Evolutionary conservation across 2,797 vertebrate genomes (phyloP), one percentile per base, ranked within the genome.

Genomic region (Notamacropus eugenii): DNA sequence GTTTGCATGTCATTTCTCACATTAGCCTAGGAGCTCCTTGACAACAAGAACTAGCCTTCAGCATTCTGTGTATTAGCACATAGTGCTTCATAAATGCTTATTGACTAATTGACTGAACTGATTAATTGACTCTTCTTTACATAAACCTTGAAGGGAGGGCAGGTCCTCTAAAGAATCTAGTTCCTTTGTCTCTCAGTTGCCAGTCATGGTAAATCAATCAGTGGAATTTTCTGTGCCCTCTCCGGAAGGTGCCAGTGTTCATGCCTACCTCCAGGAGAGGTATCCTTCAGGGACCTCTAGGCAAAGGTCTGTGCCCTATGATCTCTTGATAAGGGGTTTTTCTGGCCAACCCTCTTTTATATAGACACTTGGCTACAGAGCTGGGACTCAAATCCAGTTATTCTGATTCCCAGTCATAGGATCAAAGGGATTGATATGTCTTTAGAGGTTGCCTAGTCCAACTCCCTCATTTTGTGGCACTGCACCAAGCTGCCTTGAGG

Each of bases 221-320:
- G 16, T 93, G 67, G 92, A 90, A 46, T 94, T 90, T 28, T 62
- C 6, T 40, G n/a, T 74, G n/a, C n/a, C n/a, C 16, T 40, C 6
- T 74, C 6, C 0, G 16, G n/a, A 8, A 24, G 94, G 58, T 92
- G 54, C 56, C 46, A 11, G 58, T 59, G n/a, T 29, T 46, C 14
- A 27, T 91, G 92, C 54, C 16, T 8, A 29, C 46, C 50, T 96
- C 94, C 55, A 93, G 31, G 58, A 94, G 55, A 46, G 74, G 90
- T 50, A 56, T n/a, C 57, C 94, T 93, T 50, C 54, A 94, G 58
- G 95, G 93, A n/a, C n/a, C n/a, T 74, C 3, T 67, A 19, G 6
- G 24, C n/a, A 74, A 74, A 74, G 6, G 16, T 22, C 67, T 74
- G 2, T 16, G 62, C 8, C 34, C 62, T 67, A 16, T n/a, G 14